These are phyloP conservation scores for Lamellibrachia satsuma DNA, from an alignment of 2,888 invertebrate species.

Conservation along the genomic window DNA sequence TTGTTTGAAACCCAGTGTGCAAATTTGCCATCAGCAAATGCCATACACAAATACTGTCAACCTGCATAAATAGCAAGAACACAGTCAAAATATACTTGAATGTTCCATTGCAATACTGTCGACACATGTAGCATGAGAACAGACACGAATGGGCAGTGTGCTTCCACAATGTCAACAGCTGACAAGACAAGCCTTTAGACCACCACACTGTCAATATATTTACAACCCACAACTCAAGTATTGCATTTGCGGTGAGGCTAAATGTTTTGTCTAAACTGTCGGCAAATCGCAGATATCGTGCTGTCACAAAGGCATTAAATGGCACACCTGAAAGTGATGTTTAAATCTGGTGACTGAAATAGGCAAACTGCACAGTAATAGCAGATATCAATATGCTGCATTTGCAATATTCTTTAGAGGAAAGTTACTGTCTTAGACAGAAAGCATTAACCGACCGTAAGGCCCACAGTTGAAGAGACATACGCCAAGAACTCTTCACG, in stretches of 20 bases:
- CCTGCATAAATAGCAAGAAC: background rate
- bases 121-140: background rate
- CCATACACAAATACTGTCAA: background rate
- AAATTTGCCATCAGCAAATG: background rate
- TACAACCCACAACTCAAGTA: background rate
- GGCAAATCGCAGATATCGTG: background rate
- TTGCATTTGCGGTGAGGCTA: background rate
- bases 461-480: background rate
- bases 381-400: background rate
- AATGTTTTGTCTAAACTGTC: background rate
- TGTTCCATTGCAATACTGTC: background rate
- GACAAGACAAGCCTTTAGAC: background rate
- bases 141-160: background rate
- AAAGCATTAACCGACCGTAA: background rate
- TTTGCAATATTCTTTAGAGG: background rate
- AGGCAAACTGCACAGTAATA: constrained; percentile 6
- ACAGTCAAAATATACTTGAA: background rate
- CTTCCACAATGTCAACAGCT: background rate
- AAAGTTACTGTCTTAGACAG: background rate
- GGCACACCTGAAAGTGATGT: background rate
- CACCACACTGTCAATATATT: constrained; percentile 5
- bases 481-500: background rate
- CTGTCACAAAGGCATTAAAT: background rate
- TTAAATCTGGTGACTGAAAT: background rate
- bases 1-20: background rate